These are phyloP conservation scores for Heliconius hewitsoni DNA, from an alignment of 1,140 invertebrate genomes.

Conservation along the genomic window DNA sequence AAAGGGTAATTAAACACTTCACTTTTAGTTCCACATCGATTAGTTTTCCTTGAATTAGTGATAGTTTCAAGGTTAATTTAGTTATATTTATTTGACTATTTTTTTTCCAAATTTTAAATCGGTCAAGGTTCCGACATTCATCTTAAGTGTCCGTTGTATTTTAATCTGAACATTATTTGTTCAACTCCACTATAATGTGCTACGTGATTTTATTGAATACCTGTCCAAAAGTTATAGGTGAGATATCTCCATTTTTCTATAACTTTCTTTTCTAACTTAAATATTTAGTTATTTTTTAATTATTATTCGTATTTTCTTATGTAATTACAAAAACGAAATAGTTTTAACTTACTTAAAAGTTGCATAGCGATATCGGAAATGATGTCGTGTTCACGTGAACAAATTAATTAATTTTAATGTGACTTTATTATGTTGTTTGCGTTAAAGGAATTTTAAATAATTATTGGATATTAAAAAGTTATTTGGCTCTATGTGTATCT, in stretches of 20 bases:
- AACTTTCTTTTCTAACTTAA: not conserved
- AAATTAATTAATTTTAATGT: not conserved
- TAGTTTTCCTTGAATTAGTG: slow-evolving; percentile 18
- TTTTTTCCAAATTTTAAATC: slow-evolving; percentile 2
- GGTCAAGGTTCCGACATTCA: slow-evolving; percentile 3
- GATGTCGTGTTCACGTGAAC: not conserved
- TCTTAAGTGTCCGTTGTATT: not conserved
- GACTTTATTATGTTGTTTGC: not conserved
- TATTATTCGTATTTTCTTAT: not conserved
- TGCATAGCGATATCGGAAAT: not conserved
- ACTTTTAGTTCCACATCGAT: slow-evolving; percentile 16
- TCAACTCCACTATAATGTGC: not conserved
- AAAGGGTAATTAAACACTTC: not conserved
- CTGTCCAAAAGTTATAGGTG: not conserved
- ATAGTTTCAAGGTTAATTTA: slow-evolving; percentile 26
- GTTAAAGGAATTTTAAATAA: not conserved
- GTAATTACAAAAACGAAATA: not conserved
- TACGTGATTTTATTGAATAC: not conserved
- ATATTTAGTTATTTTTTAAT: not conserved
- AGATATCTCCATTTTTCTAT: not conserved
- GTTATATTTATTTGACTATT: not conserved
- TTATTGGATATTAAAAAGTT: not conserved
- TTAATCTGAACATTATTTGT: not conserved
- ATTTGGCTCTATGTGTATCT: not conserved
- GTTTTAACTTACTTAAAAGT: not conserved